Evolutionary conservation across 2,113 vertebrate genomes (phyloP).

Genomic region (Callocephalon fimbriatum): DNA sequence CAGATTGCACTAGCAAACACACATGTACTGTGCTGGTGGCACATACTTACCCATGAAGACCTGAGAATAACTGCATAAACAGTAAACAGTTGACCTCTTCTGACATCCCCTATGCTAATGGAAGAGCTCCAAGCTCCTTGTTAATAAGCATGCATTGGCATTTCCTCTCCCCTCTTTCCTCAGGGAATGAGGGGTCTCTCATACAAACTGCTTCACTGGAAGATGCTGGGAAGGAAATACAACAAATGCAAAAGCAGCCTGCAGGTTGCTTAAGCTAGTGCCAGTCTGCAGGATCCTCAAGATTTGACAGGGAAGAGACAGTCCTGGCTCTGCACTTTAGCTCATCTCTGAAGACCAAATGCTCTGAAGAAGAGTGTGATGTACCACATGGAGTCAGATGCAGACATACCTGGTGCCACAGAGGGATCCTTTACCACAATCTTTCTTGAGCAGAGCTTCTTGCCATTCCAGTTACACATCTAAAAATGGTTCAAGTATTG

Average conservation of each 20-base stretch:
- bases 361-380: not conserved
- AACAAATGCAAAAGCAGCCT: not conserved
- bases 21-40: accelerated
- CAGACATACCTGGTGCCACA: not conserved
- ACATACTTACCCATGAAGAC: not conserved
- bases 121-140: not conserved
- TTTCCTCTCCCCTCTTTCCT: not conserved
- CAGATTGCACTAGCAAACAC: not conserved
- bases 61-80: not conserved
- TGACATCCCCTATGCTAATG: not conserved
- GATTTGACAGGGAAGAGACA: not conserved
- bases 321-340: not conserved
- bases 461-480: not conserved
- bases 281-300: not conserved
- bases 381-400: not conserved
- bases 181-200: not conserved
- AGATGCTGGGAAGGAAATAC: not conserved
- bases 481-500: not conserved
- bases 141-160: accelerated
- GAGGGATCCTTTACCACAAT: not conserved
- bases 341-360: not conserved
- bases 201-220: not conserved
- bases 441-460: not conserved
- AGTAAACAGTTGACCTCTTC: not conserved
- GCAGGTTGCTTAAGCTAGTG: not conserved